Conservation (phyloP, 2,888 invertebrate species). For the Siphonodentalium dalli region DNA sequence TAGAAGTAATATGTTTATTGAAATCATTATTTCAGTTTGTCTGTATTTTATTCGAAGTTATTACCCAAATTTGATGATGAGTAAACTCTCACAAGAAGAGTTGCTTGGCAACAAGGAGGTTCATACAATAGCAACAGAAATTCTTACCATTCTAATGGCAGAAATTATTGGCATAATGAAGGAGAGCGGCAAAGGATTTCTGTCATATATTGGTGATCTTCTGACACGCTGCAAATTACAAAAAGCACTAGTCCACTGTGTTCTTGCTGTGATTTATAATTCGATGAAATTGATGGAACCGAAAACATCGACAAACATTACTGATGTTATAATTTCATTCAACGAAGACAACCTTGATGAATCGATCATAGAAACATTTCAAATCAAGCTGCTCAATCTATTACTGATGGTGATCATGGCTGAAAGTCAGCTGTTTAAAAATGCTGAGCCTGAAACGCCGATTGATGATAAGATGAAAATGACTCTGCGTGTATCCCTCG, state of each 20-base stretch:
- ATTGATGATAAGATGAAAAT: conserved; percentile 51
- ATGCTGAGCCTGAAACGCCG: conserved; percentile 16
- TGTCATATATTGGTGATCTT: conserved; percentile 78
- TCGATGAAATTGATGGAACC: conserved; percentile 30
- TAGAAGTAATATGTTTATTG: conserved; percentile 81
- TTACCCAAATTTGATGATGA: conserved; percentile 74
- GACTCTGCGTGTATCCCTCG: conserved; percentile 50
- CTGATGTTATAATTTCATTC: conserved; percentile 78
- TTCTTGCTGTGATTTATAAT: conserved; percentile 78
- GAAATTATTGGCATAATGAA: conserved; percentile 78
- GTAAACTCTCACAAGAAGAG: conserved; percentile 74
- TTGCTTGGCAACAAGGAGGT: conserved; percentile 74
- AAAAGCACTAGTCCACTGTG: conserved; percentile 81
- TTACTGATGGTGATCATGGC: conserved; percentile 77
- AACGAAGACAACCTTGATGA: conserved; percentile 69
- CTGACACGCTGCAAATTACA: conserved; percentile 80
- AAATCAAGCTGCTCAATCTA: conserved; percentile 68
- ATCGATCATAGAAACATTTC: conserved; percentile 58
- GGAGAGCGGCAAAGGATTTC: conserved; percentile 79
- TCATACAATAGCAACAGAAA: conserved; percentile 75
- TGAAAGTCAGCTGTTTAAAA: conserved; percentile 74
- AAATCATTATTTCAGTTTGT: conserved; percentile 76
- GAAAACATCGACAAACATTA: conserved; percentile 69
- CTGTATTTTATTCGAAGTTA: conserved; percentile 83
- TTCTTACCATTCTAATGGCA: conserved; percentile 76